Conservation (phyloP, 1,140 invertebrate genomes). For the Dendrolimus punctatus region DNA sequence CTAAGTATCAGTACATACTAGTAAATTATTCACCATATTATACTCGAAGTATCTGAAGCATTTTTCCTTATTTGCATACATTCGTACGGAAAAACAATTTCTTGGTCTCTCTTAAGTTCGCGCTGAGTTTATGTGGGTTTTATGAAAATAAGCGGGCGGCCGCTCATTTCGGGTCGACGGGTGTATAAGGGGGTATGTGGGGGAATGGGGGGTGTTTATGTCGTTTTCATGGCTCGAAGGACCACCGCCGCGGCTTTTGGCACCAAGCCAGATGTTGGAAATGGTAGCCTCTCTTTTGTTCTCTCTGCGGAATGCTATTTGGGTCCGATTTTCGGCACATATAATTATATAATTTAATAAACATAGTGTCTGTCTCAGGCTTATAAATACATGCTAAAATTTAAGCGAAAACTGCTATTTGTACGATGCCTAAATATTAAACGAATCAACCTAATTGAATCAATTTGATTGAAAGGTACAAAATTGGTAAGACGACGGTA, state of each 20-base stretch:
- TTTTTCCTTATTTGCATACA: constrained; percentile 21
- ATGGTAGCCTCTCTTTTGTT: constrained; percentile 35
- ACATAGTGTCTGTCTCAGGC: no score
- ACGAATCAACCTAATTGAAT: no score
- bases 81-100: constrained; percentile 32
- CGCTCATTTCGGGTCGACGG: constrained; percentile 55
- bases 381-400: no score
- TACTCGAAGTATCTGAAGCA: constrained; percentile 5
- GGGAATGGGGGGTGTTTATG: constrained; percentile 40
- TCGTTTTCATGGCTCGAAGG: constrained; percentile 51
- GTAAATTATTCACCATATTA: no score
- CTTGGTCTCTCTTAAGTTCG: constrained; percentile 35
- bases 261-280: constrained; percentile 33
- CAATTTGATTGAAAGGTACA: no score
- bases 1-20: no score
- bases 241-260: constrained; percentile 39
- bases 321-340: constrained; percentile 2
- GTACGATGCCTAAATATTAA: no score
- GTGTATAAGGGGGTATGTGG: constrained; percentile 14
- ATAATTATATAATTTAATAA: no score
- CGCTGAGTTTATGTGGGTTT: constrained; percentile 50
- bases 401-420: no score
- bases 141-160: constrained; percentile 64
- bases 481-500: no score
- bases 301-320: constrained; percentile 30